These are phyloP conservation scores for Corynorhinus townsendii DNA, from an alignment of 2,113 vertebrate species.

Conservation along the genomic window DNA sequence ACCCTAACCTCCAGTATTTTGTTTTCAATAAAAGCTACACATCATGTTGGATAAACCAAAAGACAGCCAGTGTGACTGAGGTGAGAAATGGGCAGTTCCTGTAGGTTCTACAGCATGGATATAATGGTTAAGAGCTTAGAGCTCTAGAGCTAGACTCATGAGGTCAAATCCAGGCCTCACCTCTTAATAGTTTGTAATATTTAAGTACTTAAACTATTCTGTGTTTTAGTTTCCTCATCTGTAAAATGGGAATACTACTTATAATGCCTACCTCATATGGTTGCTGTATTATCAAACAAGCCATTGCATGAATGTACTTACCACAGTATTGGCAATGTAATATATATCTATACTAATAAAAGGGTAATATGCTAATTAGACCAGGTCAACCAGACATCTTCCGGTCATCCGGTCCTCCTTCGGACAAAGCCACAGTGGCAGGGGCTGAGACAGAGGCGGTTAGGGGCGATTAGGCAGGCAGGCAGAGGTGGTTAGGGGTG, in stretches of 20 bases:
- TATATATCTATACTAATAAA: neutral
- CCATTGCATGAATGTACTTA: neutral
- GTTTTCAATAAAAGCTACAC: neutral
- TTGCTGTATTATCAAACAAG: neutral
- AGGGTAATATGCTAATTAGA: too few species aligned
- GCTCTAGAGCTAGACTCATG: neutral
- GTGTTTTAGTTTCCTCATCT: neutral
- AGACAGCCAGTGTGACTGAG: neutral
- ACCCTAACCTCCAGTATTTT: neutral
- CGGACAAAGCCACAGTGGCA: too few species aligned
- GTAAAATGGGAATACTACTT: neutral
- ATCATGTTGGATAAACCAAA: neutral
- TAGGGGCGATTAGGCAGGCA: too few species aligned
- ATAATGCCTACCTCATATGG: neutral
- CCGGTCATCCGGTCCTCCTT: too few species aligned
- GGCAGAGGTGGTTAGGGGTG: too few species aligned
- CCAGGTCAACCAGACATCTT: too few species aligned
- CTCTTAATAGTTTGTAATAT: neutral
- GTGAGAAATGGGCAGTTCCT: neutral
- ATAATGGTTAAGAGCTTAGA: neutral
- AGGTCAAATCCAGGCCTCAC: neutral
- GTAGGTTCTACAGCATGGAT: rapidly evolving
- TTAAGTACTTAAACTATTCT: neutral
- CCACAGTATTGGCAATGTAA: neutral
- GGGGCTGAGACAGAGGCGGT: too few species aligned